A percentile compares a stretch with the other conserved stretches of the same genome.
phyloP scores from a whole-genome alignment of 2,888 invertebrate species.

The Platycheirus rosarum region DNA sequence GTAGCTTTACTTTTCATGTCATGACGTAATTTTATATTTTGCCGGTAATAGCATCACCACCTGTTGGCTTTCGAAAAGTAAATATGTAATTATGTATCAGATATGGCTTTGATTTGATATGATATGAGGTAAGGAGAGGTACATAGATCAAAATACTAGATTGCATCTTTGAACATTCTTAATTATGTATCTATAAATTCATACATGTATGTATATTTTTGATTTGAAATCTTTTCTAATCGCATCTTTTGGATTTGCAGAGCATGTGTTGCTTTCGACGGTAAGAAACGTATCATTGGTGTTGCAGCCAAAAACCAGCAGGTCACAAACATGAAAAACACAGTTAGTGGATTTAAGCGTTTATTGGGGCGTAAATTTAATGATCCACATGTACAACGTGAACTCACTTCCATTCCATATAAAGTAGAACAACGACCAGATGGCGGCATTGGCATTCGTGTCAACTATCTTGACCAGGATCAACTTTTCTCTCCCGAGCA shows the following conservation, averaged over 20 bases:
- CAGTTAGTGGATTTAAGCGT: slow-evolving; percentile 96
- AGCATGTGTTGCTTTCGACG: slow-evolving; percentile 97
- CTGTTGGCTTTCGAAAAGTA: slow-evolving; percentile 27
- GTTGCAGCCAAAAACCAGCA: slow-evolving; percentile 98
- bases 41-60: slow-evolving; percentile 44
- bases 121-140: too few relatives aligned
- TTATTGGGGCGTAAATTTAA: slow-evolving; percentile 94
- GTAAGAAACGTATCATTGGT: slow-evolving; percentile 95
- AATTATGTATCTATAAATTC: too few relatives aligned
- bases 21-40: slow-evolving; percentile 54
- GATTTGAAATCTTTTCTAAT: neutral
- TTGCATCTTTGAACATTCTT: too few relatives aligned
- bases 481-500: slow-evolving; percentile 95
- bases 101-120: too few relatives aligned
- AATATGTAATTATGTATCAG: too few relatives aligned
- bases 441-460: slow-evolving; percentile 93
- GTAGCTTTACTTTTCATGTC: neutral
- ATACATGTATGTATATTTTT: too few relatives aligned
- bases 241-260: slow-evolving; percentile 84
- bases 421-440: slow-evolving; percentile 89
- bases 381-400: slow-evolving; percentile 94
- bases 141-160: too few relatives aligned
- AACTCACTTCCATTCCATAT: slow-evolving; percentile 91
- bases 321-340: slow-evolving; percentile 98
- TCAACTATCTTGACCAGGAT: slow-evolving; percentile 93